A percentile compares a stretch with the other conserved stretches of the same genome.
Conservation (phyloP, 2,888 invertebrate species). For the Cecidostiba fungosa region DNA sequence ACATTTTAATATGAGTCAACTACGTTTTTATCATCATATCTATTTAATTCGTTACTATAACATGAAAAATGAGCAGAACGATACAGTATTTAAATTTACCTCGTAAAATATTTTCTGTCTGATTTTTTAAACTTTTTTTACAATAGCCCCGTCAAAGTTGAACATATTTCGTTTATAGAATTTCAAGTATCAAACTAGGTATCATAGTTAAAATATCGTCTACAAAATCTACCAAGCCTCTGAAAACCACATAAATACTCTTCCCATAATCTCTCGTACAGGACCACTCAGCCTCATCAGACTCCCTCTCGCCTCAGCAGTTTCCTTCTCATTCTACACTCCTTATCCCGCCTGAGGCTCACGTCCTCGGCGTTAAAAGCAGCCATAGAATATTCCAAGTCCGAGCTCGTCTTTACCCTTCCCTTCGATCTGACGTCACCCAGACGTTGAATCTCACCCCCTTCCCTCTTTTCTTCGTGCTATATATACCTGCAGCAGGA, state of each 20-base stretch:
- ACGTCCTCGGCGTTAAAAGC: slow-evolving; percentile 27
- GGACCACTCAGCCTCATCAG: neutral
- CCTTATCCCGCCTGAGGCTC: neutral
- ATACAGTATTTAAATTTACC: neutral
- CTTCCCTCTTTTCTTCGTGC: neutral
- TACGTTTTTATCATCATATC: neutral
- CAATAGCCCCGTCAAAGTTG: no score
- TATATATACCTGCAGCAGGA: neutral
- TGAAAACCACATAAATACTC: neutral
- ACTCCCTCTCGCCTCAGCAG: neutral
- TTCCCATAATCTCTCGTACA: neutral
- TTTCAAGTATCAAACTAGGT: neutral
- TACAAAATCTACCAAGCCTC: neutral
- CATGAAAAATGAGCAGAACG: no score
- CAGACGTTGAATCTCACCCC: neutral
- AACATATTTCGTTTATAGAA: no score
- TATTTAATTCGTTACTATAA: no score
- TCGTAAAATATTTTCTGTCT: neutral
- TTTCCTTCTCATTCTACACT: neutral
- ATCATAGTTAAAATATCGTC: neutral
- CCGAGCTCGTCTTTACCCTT: slow-evolving; percentile 4
- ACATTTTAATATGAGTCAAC: neutral
- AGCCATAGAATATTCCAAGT: slow-evolving; percentile 42
- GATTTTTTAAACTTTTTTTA: neutral
- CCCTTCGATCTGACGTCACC: slow-evolving; percentile 6